phyloP scores from a whole-genome alignment of 2,797 vertebrate species.

The Manis javanica region DNA sequence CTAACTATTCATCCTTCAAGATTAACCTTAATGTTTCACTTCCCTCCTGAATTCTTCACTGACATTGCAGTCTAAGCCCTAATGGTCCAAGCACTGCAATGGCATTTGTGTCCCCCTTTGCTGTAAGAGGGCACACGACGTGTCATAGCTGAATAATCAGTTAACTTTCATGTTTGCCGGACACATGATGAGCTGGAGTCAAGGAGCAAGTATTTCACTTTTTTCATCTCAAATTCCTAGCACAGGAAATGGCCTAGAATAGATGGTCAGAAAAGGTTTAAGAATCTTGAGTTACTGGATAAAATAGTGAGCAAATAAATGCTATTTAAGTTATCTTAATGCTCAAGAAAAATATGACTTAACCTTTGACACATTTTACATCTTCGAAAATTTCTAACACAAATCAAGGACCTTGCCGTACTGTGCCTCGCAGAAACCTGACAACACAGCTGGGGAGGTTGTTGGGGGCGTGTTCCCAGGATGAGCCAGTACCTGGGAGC shows the following conservation, averaged over 20 bases:
- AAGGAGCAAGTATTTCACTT: not conserved
- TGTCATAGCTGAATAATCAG: not conserved
- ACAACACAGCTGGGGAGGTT: not conserved
- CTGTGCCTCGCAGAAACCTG: not conserved
- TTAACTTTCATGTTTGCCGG: not conserved
- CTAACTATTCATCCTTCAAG: not conserved
- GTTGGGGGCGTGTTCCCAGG: not conserved
- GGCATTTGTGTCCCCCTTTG: not conserved
- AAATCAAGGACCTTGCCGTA: not conserved
- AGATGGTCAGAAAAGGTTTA: not conserved
- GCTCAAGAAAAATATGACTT: not conserved
- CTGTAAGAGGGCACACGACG: not conserved
- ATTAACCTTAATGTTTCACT: not conserved
- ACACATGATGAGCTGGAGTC: not conserved
- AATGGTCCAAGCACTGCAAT: accelerated
- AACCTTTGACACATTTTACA: not conserved
- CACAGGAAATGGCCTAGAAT: not conserved
- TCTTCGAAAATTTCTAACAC: not conserved
- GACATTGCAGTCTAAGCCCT: not conserved
- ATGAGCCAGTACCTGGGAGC: not conserved
- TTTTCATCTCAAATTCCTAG: not conserved
- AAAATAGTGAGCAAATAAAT: not conserved
- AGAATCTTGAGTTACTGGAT: not conserved
- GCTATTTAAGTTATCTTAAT: not conserved
- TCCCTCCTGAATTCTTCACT: not conserved